Evolutionary conservation across 2,888 invertebrate genomes (phyloP).

Genomic region (Protodeltote pygarga): DNA sequence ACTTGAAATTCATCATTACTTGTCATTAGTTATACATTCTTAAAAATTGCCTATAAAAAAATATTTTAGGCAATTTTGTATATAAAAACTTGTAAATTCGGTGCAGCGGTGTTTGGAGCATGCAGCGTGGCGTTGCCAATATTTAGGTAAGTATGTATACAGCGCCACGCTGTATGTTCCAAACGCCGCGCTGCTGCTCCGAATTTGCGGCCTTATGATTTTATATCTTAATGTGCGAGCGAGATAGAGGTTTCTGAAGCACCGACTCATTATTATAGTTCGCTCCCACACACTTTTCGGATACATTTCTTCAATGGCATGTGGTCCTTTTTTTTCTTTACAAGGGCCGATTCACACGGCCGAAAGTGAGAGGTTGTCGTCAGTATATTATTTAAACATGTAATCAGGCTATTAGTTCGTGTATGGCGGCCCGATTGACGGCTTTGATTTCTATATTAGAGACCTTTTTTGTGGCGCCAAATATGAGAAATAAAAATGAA

Average conservation of each 20-base stretch:
- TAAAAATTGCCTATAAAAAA: too few species aligned
- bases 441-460: conserved; percentile 62
- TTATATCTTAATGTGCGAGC: conserved; percentile 29
- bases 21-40: too few species aligned
- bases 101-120: too few species aligned
- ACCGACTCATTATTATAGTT: conserved; percentile 67
- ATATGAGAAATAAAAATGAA: conserved; percentile 6
- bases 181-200: too few species aligned
- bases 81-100: too few species aligned
- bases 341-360: conserved; percentile 73
- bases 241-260: conserved; percentile 65
- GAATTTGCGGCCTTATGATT: too few species aligned
- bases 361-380: conserved; percentile 67
- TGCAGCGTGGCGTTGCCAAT: too few species aligned
- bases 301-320: conserved; percentile 73
- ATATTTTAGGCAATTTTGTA: too few species aligned
- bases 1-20: too few species aligned
- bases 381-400: conserved; percentile 48
- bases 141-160: too few species aligned
- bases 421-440: conserved; percentile 65
- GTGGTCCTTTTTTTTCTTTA: conserved; percentile 51
- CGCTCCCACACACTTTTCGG: conserved; percentile 74
- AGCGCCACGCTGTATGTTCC: too few species aligned
- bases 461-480: conserved; percentile 53
- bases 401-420: conserved; percentile 64